Percentiles rank a stretch among this genome's conserved stretches.
Evolutionary conservation across 2,888 invertebrate genomes (phyloP).

Genomic region (Yponomeuta cagnagella): DNA sequence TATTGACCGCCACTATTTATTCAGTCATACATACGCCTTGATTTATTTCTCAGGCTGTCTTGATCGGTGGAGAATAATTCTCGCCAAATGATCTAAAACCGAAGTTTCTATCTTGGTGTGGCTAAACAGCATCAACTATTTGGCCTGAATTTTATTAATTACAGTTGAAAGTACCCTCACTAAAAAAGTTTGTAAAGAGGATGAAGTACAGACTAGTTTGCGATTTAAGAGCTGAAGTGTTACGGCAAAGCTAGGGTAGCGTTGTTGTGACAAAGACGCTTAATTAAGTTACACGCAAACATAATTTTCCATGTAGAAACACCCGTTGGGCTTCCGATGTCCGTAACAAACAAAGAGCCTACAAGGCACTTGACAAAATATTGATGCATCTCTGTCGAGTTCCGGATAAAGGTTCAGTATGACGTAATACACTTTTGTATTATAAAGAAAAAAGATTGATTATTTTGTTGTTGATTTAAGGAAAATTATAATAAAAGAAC

Average conservation of each 20-base stretch:
- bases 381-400: background rate
- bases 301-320: constrained; percentile 25
- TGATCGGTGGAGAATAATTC: background rate
- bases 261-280: constrained; percentile 55
- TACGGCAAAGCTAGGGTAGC: constrained; percentile 41
- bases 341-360: background rate
- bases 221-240: constrained; percentile 61
- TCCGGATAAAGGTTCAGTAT: background rate
- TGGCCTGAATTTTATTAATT: constrained; percentile 43
- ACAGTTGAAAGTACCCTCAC: constrained; percentile 44
- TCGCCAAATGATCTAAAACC: background rate
- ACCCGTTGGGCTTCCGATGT: background rate
- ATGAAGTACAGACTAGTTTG: constrained; percentile 54
- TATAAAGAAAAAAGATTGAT: background rate
- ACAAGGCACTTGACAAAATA: background rate
- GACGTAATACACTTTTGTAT: background rate
- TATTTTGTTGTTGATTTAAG: constrained; percentile 3
- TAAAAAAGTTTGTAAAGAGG: constrained; percentile 51
- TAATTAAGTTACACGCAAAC: constrained; percentile 55
- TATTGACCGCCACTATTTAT: constrained; percentile 2
- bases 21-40: background rate
- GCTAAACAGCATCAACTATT: constrained; percentile 11
- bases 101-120: background rate
- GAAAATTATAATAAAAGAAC: constrained; percentile 35
- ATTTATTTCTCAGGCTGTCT: background rate